Conservation (phyloP, 1,140 invertebrate species). For the Halictus rubicundus region DNA sequence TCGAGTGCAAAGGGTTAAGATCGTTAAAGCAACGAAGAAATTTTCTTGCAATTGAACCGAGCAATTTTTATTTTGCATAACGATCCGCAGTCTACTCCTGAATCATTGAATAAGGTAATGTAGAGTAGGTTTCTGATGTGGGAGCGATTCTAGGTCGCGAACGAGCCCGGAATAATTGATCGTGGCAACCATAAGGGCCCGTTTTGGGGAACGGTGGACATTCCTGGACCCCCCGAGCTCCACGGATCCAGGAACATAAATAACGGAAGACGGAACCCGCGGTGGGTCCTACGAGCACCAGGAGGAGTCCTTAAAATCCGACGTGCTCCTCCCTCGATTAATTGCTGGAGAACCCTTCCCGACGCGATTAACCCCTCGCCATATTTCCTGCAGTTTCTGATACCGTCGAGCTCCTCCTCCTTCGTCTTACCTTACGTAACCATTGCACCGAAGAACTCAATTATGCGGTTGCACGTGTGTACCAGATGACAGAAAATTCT, state of each 20-base stretch:
- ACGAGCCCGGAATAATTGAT: slow-evolving; percentile 74
- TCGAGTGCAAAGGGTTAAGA: no score
- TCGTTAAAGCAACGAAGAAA: no score
- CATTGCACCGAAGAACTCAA: not conserved
- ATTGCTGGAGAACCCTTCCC: slow-evolving; percentile 54
- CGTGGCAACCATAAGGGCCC: slow-evolving; percentile 67
- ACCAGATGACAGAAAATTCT: not conserved
- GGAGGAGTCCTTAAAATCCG: slow-evolving; percentile 66
- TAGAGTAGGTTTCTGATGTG: slow-evolving; percentile 28
- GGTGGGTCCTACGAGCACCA: slow-evolving; percentile 58
- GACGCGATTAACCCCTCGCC: slow-evolving; percentile 36
- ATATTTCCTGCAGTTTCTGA: slow-evolving; percentile 41
- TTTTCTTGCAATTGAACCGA: no score
- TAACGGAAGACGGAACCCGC: slow-evolving; percentile 70
- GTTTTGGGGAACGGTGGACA: slow-evolving; percentile 67
- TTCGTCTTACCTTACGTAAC: not conserved
- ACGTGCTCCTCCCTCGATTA: slow-evolving; percentile 64
- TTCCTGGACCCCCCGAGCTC: slow-evolving; percentile 71
- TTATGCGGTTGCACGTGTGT: slow-evolving; percentile 11
- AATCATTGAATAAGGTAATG: not conserved
- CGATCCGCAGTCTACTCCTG: no score
- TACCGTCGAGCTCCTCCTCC: slow-evolving; percentile 2
- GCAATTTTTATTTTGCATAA: no score
- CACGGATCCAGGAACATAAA: slow-evolving; percentile 71
- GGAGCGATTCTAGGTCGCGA: slow-evolving; percentile 21